phyloP scores from a whole-genome alignment of 2,888 invertebrate genomes.

The Lutraria lutraria region DNA sequence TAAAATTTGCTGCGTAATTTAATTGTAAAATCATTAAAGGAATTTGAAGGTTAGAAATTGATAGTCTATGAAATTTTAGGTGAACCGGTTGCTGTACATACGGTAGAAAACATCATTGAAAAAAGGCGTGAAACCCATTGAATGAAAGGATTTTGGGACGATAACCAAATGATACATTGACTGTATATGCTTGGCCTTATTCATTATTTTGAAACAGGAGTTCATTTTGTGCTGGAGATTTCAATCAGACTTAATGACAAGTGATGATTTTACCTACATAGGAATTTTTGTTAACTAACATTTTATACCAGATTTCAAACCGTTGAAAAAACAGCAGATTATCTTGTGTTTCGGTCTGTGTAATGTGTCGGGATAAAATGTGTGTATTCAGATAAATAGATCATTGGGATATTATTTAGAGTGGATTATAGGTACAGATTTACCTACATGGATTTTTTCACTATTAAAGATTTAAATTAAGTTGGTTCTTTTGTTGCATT shows the following conservation, averaged over 20 bases:
- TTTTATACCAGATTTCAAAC: neutral
- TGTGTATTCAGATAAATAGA: neutral
- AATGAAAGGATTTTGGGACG: neutral
- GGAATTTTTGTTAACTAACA: constrained; percentile 21
- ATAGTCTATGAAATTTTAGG: too few relatives aligned
- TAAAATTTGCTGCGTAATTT: too few relatives aligned
- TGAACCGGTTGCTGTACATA: too few relatives aligned
- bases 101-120: too few relatives aligned
- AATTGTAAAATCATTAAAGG: too few relatives aligned
- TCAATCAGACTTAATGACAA: constrained; percentile 13
- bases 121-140: too few relatives aligned
- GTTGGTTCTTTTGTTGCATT: neutral
- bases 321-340: neutral
- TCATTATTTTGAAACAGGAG: constrained; percentile 16
- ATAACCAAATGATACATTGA: neutral
- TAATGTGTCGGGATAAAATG: neutral
- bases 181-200: constrained; percentile 4
- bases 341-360: neutral
- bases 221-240: neutral
- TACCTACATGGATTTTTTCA: neutral
- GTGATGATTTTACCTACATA: constrained; percentile 14
- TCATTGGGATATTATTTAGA: neutral
- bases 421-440: neutral
- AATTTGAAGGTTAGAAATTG: too few relatives aligned
- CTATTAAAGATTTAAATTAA: neutral